A percentile compares a stretch with the other conserved stretches of the same genome.
Conservation (phyloP, 2,113 vertebrate species). For the Raja brachyura region DNA sequence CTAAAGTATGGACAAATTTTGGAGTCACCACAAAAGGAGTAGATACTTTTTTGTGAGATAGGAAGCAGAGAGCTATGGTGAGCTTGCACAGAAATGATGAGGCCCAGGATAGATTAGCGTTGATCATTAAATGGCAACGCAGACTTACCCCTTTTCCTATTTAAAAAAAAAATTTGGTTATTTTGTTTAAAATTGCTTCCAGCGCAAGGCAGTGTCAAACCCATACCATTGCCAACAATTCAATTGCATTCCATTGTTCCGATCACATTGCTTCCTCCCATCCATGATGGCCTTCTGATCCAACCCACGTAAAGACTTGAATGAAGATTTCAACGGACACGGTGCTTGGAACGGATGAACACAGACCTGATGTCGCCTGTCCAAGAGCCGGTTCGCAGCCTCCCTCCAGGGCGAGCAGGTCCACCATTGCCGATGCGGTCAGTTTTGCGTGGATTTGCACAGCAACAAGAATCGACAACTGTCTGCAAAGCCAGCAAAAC, state of each 20-base stretch:
- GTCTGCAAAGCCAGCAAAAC: conserved; percentile 38
- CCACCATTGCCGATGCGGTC: neutral
- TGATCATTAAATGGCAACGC: no score
- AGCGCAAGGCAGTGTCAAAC: neutral
- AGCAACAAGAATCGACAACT: conserved; percentile 7
- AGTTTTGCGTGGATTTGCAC: conserved; percentile 39
- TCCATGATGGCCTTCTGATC: neutral
- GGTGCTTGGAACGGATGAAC: neutral
- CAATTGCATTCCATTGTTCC: neutral
- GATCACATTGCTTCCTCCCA: neutral
- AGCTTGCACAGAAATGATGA: no score
- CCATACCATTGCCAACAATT: neutral
- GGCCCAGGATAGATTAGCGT: no score
- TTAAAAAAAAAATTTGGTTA: no score
- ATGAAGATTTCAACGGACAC: neutral
- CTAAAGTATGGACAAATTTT: neutral
- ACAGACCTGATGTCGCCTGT: no score
- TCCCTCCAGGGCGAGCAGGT: neutral
- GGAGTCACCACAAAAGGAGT: neutral
- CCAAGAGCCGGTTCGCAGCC: neutral
- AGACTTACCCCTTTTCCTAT: no score
- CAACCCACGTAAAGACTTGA: no score
- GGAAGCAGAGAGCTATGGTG: no score
- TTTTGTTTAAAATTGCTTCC: neutral
- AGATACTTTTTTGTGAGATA: no score